Evolutionary conservation across 2,888 invertebrate species (phyloP).

Genomic region (Chaitophorus viminalis): DNA sequence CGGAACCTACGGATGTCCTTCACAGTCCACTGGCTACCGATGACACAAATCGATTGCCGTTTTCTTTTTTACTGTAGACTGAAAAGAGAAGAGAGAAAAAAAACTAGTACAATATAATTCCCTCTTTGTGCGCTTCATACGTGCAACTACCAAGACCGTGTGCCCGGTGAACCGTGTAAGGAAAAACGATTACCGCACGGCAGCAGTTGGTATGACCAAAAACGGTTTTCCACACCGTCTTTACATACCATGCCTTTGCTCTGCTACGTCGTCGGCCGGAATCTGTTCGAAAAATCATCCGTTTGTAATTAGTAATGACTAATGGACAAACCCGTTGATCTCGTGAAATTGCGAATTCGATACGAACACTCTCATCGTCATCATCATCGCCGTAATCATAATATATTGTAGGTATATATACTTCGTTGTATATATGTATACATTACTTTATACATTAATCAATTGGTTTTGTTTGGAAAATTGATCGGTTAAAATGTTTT

Average conservation of each 20-base stretch:
- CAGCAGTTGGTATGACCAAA: constrained; percentile 48
- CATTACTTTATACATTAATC: background rate
- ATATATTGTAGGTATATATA: too few species aligned
- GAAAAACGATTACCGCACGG: constrained; percentile 54
- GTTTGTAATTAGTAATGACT: too few species aligned
- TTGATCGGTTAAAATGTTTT: constrained; percentile 24
- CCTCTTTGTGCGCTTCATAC: constrained; percentile 24
- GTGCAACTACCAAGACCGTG: background rate
- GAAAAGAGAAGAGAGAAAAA: constrained; percentile 4
- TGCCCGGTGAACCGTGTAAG: constrained; percentile 49
- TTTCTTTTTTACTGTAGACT: constrained; percentile 42
- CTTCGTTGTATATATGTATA: too few species aligned
- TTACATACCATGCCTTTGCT: background rate
- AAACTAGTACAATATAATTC: constrained; percentile 16
- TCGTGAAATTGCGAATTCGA: constrained; percentile 52
- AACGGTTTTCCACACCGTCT: constrained; percentile 32
- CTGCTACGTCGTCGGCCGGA: background rate
- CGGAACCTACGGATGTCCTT: constrained; percentile 51
- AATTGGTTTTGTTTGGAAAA: constrained; percentile 48
- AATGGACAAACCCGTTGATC: constrained; percentile 37
- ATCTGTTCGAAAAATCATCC: constrained; percentile 14
- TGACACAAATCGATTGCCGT: constrained; percentile 60
- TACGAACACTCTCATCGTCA: constrained; percentile 10
- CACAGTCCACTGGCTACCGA: constrained; percentile 37
- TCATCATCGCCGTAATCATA: background rate